Conservation (phyloP, 2,888 invertebrate genomes). For the Archaeoteleia sp. region DNA sequence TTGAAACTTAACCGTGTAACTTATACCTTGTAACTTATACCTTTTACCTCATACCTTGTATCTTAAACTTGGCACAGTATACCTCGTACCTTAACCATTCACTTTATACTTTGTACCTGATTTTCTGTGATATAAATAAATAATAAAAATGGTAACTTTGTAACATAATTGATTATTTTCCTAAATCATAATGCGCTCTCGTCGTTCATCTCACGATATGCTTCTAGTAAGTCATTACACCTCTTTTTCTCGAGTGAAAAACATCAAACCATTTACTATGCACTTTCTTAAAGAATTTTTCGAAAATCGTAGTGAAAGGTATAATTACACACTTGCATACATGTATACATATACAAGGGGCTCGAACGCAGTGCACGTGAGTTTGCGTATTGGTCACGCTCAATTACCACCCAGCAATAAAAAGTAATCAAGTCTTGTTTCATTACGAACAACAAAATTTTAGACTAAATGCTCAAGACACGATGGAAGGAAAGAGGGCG, state of each 20-base stretch:
- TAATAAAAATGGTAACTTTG: too few species aligned
- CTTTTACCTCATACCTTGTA: too few species aligned
- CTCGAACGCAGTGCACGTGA: conserved; percentile 14
- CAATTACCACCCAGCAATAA: conserved; percentile 39
- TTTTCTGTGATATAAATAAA: too few species aligned
- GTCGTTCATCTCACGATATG: conserved; percentile 30
- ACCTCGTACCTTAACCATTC: too few species aligned
- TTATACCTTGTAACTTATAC: too few species aligned
- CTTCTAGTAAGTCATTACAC: conserved; percentile 40
- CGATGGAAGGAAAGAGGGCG: too few species aligned
- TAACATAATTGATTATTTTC: conserved; percentile 16
- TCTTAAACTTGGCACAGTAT: too few species aligned
- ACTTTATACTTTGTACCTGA: too few species aligned
- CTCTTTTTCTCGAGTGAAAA: conserved; percentile 27
- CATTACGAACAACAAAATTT: background rate
- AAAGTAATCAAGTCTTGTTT: conserved; percentile 15
- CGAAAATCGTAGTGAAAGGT: conserved; percentile 52
- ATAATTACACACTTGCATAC: conserved; percentile 13
- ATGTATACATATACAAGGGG: conserved; percentile 2
- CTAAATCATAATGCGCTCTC: conserved; percentile 8
- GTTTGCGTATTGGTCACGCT: conserved; percentile 33
- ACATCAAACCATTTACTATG: conserved; percentile 34
- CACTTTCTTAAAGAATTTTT: conserved; percentile 43
- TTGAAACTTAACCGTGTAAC: too few species aligned
- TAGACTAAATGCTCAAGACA: conserved; percentile 1